Percentiles rank a stretch among this genome's conserved stretches.
Evolutionary conservation across 2,797 vertebrate genomes (phyloP).

Genomic region (Etheostoma perlongum): DNA sequence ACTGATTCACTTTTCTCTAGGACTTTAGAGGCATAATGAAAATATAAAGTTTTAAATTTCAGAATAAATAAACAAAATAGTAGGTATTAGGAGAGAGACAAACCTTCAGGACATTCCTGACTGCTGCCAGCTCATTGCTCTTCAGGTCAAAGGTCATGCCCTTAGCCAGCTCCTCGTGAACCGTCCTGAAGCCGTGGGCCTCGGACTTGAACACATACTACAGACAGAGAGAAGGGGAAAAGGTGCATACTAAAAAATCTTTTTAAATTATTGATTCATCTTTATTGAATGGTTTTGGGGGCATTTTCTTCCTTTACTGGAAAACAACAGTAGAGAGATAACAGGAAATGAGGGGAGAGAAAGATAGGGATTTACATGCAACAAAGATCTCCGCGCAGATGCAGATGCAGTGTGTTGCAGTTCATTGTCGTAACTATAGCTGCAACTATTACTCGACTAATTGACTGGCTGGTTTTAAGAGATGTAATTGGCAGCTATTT

Average conservation of each 20-base stretch:
- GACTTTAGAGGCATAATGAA: background rate
- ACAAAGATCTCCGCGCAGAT: background rate
- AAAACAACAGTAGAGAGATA: background rate
- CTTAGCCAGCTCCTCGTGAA: constrained; percentile 96
- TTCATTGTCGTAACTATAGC: background rate
- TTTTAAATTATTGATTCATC: background rate
- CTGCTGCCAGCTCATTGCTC: constrained; percentile 90
- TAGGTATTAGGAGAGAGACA: constrained; percentile 27
- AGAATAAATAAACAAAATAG: background rate
- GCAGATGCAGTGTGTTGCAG: background rate
- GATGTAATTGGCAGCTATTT: background rate
- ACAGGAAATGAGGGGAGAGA: background rate
- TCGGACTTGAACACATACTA: constrained; percentile 96
- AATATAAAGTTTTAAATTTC: background rate
- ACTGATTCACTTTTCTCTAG: background rate
- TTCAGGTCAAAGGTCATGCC: constrained; percentile 94
- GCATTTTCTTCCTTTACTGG: background rate
- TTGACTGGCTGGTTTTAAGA: too few relatives aligned
- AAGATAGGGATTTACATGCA: background rate
- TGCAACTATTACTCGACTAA: background rate
- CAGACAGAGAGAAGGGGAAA: constrained; percentile 4
- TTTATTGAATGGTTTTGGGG: background rate
- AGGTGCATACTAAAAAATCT: background rate
- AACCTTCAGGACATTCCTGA: constrained; percentile 94
- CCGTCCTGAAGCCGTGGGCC: constrained; percentile 89